Evolutionary conservation across 2,797 vertebrate genomes (phyloP).

Genomic region (Anabacerthia variegaticeps): DNA sequence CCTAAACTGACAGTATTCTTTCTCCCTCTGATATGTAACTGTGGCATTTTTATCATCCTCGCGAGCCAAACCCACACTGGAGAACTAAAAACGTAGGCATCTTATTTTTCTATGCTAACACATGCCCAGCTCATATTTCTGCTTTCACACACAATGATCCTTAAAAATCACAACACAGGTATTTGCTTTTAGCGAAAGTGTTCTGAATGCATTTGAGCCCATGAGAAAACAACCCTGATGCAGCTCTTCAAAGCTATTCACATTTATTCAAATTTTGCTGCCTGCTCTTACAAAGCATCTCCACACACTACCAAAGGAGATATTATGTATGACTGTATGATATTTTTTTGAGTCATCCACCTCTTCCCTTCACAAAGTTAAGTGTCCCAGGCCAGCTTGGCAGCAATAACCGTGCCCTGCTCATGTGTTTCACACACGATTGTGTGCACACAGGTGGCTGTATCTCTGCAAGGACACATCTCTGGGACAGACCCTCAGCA

Average conservation of each 20-base stretch:
- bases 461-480: too few relatives aligned
- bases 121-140: not conserved
- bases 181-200: not conserved
- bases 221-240: not conserved
- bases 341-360: not conserved
- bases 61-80: not conserved
- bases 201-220: not conserved
- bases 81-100: not conserved
- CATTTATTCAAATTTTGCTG: fast-evolving
- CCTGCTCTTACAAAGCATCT: fast-evolving
- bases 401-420: not conserved
- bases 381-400: not conserved
- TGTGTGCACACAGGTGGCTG: not conserved
- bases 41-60: not conserved
- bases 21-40: not conserved
- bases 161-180: not conserved
- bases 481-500: not conserved
- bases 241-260: not conserved
- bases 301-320: fast-evolving
- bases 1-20: not conserved
- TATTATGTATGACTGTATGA: fast-evolving
- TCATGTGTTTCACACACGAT: not conserved
- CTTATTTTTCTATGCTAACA: not conserved
- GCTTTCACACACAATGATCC: not conserved
- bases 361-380: not conserved